Base-by-base conservation (phyloP, 2,113 vertebrate genomes). In the Camelus dromedarius region DNA sequence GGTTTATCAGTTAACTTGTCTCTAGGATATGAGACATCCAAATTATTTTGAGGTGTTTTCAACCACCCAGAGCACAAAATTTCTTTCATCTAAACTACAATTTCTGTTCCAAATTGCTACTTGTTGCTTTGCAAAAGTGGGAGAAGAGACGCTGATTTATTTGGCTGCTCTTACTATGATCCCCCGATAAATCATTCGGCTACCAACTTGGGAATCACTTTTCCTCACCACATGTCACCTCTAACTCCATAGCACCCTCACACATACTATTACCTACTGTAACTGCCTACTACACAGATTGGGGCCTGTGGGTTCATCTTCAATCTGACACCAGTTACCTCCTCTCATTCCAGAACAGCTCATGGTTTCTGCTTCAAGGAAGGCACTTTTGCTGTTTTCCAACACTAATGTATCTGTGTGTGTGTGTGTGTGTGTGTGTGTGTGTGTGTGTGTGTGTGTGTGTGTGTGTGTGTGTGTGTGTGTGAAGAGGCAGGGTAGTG, bases 61-160 rank as follows among this genome's bases (percentile, higher is more conserved):
- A 64, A 54, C 32, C 14, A 82, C 28, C 38, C 12, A 93, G 75
- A 18, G 8, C 54, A 32, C 4, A 50, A 60, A 42, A 82, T 6
- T n/a, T 46, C 46, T 81, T 76, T 77, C 54, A 11, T 52, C 73
- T 81, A 82, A 84, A 76, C 73, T 50, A 69, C 1, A 90, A 6
- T 52, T 76, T 84, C 60, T 69, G 30, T 77, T 84, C 50, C 79
- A 69, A 84, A 76, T 38, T 76, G 10, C 50, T 84, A 73, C 52
- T 52, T 67, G 60, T 60, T 69, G 32, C 32, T 82, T 50, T 80
- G 35, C 52, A 50, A 52, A 83, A 89, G 20, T 42, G 26, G 52
- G 76, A 20, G 14, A 10, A 79, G 50, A 28, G 58, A 69, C 9
- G 0, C 26, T 42, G n/a, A 66, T 81, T 83, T 14, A 30, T 20